Evolutionary conservation across 2,113 vertebrate genomes (phyloP).

Genomic region (Hypomesus transpacificus): DNA sequence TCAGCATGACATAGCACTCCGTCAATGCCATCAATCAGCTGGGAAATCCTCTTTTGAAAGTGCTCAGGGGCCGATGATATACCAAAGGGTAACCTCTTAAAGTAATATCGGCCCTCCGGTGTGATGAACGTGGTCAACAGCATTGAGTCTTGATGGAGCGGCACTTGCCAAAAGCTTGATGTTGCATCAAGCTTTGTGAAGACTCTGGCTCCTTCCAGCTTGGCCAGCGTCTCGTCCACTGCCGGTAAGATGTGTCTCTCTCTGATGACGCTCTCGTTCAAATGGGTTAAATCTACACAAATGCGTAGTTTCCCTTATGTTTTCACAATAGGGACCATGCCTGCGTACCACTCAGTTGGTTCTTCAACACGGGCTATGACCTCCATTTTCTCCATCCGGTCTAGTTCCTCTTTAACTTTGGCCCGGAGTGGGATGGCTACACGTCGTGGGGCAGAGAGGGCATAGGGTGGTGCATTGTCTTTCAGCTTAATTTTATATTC

Average conservation of each 20-base stretch:
- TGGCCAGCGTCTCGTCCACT: slow-evolving; percentile 28
- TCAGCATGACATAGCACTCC: slow-evolving; percentile 25
- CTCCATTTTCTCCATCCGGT: too few relatives aligned
- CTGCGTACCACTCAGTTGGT: slow-evolving; percentile 23
- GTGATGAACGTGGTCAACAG: slow-evolving; percentile 23
- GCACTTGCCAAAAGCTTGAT: slow-evolving; percentile 28
- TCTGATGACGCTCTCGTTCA: slow-evolving; percentile 34
- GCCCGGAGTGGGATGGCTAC: not conserved
- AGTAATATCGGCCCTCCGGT: slow-evolving; percentile 19
- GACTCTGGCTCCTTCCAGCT: slow-evolving; percentile 23
- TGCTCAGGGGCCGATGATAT: slow-evolving; percentile 20
- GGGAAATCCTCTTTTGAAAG: slow-evolving; percentile 19
- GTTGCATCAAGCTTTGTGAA: slow-evolving; percentile 26
- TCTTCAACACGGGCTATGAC: not conserved
- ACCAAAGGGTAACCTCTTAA: slow-evolving; percentile 22
- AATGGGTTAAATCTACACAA: slow-evolving; percentile 26
- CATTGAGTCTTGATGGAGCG: slow-evolving; percentile 1
- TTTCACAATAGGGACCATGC: slow-evolving; percentile 23
- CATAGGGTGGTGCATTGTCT: not conserved
- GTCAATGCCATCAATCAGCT: slow-evolving; percentile 9
- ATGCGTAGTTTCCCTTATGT: slow-evolving; percentile 18
- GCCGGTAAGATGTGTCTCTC: slow-evolving; percentile 25
- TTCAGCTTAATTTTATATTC: slow-evolving; percentile 9
- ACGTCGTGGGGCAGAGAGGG: not conserved
- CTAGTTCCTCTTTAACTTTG: slow-evolving; percentile 11